These are phyloP conservation scores for Phyllostomus hastatus DNA, from an alignment of 2,113 vertebrate species.

Conservation along the genomic window DNA sequence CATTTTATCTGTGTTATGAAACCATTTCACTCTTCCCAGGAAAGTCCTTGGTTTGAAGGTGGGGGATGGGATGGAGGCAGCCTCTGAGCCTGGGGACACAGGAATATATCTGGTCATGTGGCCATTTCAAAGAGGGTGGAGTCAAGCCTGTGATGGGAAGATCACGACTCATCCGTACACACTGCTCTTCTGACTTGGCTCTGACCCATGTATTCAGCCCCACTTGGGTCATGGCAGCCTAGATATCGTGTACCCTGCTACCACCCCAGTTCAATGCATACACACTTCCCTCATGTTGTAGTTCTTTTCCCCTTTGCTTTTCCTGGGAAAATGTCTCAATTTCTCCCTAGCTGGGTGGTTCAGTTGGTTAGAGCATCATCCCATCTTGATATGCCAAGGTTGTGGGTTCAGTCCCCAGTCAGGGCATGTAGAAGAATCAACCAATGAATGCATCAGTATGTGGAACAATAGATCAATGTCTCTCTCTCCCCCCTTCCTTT, in stretches of 20 bases:
- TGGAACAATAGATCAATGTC: too few species aligned
- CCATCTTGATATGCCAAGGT: too few species aligned
- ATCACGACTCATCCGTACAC: accelerated
- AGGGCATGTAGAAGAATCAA: too few species aligned
- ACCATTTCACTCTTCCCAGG: background rate
- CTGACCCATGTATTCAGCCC: background rate
- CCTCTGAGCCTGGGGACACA: background rate
- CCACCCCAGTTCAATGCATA: accelerated
- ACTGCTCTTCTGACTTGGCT: background rate
- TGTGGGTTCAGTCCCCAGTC: too few species aligned
- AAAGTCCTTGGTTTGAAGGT: background rate
- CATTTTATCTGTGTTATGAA: background rate
- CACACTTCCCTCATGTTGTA: accelerated
- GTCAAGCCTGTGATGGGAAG: accelerated
- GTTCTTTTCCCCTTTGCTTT: background rate
- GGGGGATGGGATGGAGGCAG: background rate
- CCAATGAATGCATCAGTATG: too few species aligned
- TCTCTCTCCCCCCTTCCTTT: too few species aligned
- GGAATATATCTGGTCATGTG: background rate
- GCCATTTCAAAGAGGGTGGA: background rate
- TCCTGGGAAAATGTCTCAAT: background rate
- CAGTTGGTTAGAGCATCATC: too few species aligned
- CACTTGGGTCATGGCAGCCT: accelerated
- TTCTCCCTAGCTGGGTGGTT: too few species aligned
- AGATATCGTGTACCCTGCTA: background rate